Percentiles rank a stretch among this genome's conserved stretches.
phyloP scores from a whole-genome alignment of 1,140 invertebrate species.

The Hylaeus volcanicus region DNA sequence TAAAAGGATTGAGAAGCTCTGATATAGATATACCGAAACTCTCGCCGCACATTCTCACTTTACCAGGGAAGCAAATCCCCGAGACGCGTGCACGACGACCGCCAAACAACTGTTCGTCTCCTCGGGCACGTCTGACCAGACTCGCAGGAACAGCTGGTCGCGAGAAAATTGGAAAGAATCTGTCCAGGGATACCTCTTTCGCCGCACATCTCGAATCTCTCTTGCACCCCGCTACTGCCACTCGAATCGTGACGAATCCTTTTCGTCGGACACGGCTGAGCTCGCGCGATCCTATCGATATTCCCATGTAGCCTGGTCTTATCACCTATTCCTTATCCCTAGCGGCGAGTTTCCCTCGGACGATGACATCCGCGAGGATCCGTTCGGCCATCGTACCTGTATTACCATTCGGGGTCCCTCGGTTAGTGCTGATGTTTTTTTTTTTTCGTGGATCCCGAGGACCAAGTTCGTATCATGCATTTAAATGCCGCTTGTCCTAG shows the following conservation, averaged over 20 bases:
- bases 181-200: constrained; percentile 25
- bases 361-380: neutral
- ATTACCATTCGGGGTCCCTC: neutral
- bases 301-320: neutral
- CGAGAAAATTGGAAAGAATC: constrained; percentile 57
- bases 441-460: neutral
- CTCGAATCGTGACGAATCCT: constrained; percentile 22
- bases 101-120: constrained; percentile 7
- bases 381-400: neutral
- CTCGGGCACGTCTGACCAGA: constrained; percentile 38
- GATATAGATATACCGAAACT: no score
- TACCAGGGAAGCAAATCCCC: neutral
- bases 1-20: no score
- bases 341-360: no score
- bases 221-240: no score
- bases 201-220: constrained; percentile 24
- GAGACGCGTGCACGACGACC: neutral
- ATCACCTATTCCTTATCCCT: no score
- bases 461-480: constrained; percentile 32
- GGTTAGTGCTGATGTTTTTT: neutral
- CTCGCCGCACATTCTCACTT: neutral
- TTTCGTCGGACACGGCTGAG: neutral
- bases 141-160: constrained; percentile 46
- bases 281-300: neutral
- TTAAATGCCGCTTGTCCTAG: constrained; percentile 35